A percentile compares a stretch with the other conserved stretches of the same genome.
phyloP scores from a whole-genome alignment of 2,113 vertebrate genomes.

The Sinocyclocheilus anophthalmus region DNA sequence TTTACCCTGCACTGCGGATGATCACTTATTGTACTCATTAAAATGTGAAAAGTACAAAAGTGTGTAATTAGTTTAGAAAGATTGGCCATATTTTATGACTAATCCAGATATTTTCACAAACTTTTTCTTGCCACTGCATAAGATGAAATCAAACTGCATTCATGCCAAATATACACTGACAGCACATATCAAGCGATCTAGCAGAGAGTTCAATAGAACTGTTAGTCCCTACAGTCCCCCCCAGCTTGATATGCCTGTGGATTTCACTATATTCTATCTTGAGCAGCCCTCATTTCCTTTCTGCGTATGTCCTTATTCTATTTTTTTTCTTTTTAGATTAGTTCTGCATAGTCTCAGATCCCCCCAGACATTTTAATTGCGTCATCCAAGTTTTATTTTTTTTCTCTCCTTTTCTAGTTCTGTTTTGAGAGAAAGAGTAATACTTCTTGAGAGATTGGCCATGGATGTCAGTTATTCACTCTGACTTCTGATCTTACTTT shows the following conservation, averaged over 20 bases:
- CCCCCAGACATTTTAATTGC: slow-evolving; percentile 49
- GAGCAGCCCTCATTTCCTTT: slow-evolving; percentile 56
- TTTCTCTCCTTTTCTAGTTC: slow-evolving; percentile 37
- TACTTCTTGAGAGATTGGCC: slow-evolving; percentile 32
- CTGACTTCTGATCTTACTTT: slow-evolving; percentile 33
- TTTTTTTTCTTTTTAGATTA: slow-evolving; percentile 42
- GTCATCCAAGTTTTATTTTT: slow-evolving; percentile 44
- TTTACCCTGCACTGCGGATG: no score
- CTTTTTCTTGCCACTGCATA: background rate
- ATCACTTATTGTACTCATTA: no score
- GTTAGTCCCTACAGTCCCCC: slow-evolving; percentile 1
- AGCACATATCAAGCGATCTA: slow-evolving; percentile 12
- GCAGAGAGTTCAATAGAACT: slow-evolving; percentile 17
- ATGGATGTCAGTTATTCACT: slow-evolving; percentile 24
- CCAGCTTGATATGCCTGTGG: slow-evolving; percentile 23
- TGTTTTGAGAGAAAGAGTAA: slow-evolving; percentile 45
- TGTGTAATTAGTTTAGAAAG: background rate
- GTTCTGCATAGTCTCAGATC: slow-evolving; percentile 51
- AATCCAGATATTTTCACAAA: background rate
- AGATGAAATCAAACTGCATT: background rate
- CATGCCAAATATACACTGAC: background rate
- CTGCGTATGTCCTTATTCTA: slow-evolving; percentile 54
- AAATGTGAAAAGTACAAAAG: no score
- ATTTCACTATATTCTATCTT: slow-evolving; percentile 47
- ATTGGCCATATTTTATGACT: background rate